Conservation (phyloP, 2,113 vertebrate species). For the Suncus etruscus region DNA sequence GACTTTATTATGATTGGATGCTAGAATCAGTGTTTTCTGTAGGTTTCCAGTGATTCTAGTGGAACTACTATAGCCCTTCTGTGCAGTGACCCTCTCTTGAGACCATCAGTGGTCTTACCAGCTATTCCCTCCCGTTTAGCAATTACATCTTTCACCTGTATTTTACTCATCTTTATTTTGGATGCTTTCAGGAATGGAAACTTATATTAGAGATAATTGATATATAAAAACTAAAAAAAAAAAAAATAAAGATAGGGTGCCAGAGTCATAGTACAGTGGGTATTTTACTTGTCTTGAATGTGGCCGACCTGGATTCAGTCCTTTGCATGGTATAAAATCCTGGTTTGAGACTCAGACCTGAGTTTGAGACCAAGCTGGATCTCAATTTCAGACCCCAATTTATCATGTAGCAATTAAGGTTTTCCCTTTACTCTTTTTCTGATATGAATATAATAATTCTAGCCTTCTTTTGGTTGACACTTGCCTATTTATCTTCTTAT, state of each 20-base stretch:
- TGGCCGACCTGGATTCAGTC: too few relatives aligned
- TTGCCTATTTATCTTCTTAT: slow-evolving; percentile 14
- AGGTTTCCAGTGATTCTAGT: not conserved
- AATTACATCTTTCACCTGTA: not conserved
- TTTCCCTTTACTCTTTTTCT: not conserved
- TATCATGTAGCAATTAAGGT: not conserved
- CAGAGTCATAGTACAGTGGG: too few relatives aligned
- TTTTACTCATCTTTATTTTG: slow-evolving; percentile 47
- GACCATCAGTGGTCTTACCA: slow-evolving; percentile 13
- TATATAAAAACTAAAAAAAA: too few relatives aligned
- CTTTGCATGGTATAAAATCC: not conserved
- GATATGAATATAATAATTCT: not conserved
- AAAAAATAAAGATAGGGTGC: too few relatives aligned
- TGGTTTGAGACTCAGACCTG: not conserved
- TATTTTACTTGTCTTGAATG: too few relatives aligned
- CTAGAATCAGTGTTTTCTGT: slow-evolving; percentile 8
- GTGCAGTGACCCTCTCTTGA: not conserved
- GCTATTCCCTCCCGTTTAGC: not conserved
- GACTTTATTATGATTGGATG: not conserved
- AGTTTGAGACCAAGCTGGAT: not conserved
- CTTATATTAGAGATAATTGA: not conserved
- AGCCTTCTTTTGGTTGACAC: slow-evolving; percentile 42
- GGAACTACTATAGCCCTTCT: not conserved
- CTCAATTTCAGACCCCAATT: not conserved
- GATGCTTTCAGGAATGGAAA: not conserved